Evolutionary conservation across 2,113 vertebrate species (phyloP).

Genomic region (Oncorhynchus gorbuscha): DNA sequence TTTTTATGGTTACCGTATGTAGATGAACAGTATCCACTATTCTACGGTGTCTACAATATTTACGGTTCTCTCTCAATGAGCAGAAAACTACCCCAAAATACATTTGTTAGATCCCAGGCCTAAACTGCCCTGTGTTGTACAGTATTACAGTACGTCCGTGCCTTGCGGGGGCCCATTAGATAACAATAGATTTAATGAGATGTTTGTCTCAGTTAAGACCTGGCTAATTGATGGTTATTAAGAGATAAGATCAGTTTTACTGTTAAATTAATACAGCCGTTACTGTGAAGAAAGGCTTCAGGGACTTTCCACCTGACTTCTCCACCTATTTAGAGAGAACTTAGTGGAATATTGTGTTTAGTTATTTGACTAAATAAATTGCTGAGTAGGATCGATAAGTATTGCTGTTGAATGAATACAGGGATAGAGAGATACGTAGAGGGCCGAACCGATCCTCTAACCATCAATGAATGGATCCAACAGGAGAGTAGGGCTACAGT

Average conservation of each 20-base stretch:
- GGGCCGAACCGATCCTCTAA: conserved; percentile 19
- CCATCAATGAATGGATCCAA: too few relatives aligned
- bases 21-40: neutral
- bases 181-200: conserved; percentile 51
- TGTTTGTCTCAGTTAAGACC: conserved; percentile 5
- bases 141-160: too few relatives aligned
- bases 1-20: neutral
- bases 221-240: conserved; percentile 49
- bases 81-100: neutral
- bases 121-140: too few relatives aligned
- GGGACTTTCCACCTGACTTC: too few relatives aligned
- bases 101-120: neutral
- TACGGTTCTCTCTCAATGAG: neutral
- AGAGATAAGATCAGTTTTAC: conserved; percentile 51
- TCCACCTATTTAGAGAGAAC: too few relatives aligned
- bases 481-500: too few relatives aligned
- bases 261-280: conserved; percentile 41
- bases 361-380: too few relatives aligned
- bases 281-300: too few relatives aligned
- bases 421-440: conserved; percentile 9
- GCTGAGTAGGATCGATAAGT: conserved; percentile 25
- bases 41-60: neutral
- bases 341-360: too few relatives aligned
- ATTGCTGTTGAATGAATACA: conserved; percentile 45
- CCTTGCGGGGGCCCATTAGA: conserved; percentile 22